Percentiles rank a stretch among this genome's conserved stretches.
phyloP scores from a whole-genome alignment of 2,113 vertebrate genomes.

The Nannospalax galili region DNA sequence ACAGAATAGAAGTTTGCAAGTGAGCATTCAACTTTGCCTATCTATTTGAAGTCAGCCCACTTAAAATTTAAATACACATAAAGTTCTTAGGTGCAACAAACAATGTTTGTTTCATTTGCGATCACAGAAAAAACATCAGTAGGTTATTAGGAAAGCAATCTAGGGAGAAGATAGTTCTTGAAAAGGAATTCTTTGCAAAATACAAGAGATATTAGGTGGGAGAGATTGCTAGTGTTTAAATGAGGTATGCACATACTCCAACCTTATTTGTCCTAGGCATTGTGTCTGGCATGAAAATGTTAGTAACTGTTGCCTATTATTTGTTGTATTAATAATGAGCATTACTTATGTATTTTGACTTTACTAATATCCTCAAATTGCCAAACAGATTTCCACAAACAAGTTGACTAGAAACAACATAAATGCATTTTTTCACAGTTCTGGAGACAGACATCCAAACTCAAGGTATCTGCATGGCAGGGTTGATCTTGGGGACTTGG shows the following conservation, averaged over 20 bases:
- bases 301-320: too few species aligned
- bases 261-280: neutral
- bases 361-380: neutral
- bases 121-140: neutral
- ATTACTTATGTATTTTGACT: neutral
- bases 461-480: neutral
- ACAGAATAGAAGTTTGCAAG: neutral
- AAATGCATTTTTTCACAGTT: neutral
- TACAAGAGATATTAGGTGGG: neutral
- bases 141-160: neutral
- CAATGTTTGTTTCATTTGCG: neutral
- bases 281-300: neutral
- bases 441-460: neutral
- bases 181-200: neutral
- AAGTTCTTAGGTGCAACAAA: neutral
- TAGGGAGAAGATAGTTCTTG: neutral
- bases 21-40: neutral
- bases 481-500: neutral
- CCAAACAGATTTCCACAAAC: neutral
- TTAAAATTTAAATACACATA: neutral
- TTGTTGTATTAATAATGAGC: neutral
- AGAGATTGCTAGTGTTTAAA: neutral
- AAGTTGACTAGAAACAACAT: neutral
- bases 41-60: neutral
- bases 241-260: neutral